Base-by-base conservation (phyloP, 2,113 vertebrate genomes). In the Copsychus sechellarum region DNA sequence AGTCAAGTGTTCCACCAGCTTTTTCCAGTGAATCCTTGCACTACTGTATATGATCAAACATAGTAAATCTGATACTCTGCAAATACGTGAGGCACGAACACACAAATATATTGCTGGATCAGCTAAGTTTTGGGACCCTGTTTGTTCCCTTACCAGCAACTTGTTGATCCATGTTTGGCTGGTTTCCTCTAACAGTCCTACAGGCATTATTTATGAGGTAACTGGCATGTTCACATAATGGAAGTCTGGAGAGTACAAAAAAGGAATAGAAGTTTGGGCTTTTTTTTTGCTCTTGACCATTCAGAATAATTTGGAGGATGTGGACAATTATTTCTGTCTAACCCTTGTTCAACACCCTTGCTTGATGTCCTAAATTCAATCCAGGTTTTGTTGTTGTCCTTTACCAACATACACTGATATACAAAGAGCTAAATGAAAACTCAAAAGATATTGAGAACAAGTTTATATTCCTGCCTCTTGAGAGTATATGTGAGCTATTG, bases 371-470 rank as follows among this genome's bases (percentile, higher is more conserved):
- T 54, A 76, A 90, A 23, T 64, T 92, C 70, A 94, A 4, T 58
- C 57, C 53, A 88, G 78, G 74, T 96, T 92, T 95, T 90, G 69
- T 93, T 82, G 57, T 80, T 88, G 62, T 88, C 65, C 57, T 90
- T 82, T 79, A 88, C 25, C 90, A 86, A 86, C 57, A 79, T 25
- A 95, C 43, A 17, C 2, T 78, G 85, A 85, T 53, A 54, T 9
- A 82, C 13, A 93, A 45, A 95, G 71, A 95, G 78, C 72, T 96
- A 92, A 95, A 91, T 80, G 43, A 93, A 95, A 66, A 87, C 76
- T 90, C 64, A 18, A 0, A 34, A 53, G 64, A 67, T 83, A 71
- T 6, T 54, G 72, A 80, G 78, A 92, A 60, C 34, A 95, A 93
- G 42, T 72, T 87, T 82, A 60, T 25, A 40, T 64, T 56, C 58